Conservation (phyloP, 2,113 vertebrate species). For the Amphiprion percula region DNA sequence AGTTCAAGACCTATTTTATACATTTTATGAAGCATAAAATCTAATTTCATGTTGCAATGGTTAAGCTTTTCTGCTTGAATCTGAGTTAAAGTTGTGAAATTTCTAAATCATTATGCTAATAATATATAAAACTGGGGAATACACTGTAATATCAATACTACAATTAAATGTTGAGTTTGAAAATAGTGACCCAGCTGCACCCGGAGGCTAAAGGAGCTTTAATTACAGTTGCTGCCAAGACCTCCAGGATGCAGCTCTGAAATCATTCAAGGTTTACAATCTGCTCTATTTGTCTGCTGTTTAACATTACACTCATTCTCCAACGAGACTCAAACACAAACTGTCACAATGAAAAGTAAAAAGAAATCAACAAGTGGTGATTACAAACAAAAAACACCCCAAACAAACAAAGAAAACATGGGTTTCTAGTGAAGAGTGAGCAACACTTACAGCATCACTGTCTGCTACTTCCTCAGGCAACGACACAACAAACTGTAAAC, state of each 20-base stretch:
- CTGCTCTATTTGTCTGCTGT: not conserved
- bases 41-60: too few relatives aligned
- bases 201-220: constrained; percentile 1
- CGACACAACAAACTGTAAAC: not conserved
- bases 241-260: constrained; percentile 1
- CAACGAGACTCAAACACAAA: not conserved
- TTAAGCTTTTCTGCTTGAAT: too few relatives aligned
- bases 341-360: not conserved
- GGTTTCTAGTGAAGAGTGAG: not conserved
- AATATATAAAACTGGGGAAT: too few relatives aligned
- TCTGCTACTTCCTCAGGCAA: constrained; percentile 3
- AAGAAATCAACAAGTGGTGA: not conserved
- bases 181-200: not conserved
- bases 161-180: not conserved
- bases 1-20: too few relatives aligned
- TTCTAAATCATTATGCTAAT: too few relatives aligned
- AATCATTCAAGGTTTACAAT: not conserved
- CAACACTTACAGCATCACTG: not conserved
- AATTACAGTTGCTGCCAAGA: not conserved
- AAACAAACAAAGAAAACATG: not conserved
- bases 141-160: too few relatives aligned
- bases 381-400: not conserved
- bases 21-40: not conserved
- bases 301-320: not conserved
- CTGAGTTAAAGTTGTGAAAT: too few relatives aligned